Evolutionary conservation across 2,797 vertebrate genomes (phyloP).

Genomic region (Gambelia wislizenii): DNA sequence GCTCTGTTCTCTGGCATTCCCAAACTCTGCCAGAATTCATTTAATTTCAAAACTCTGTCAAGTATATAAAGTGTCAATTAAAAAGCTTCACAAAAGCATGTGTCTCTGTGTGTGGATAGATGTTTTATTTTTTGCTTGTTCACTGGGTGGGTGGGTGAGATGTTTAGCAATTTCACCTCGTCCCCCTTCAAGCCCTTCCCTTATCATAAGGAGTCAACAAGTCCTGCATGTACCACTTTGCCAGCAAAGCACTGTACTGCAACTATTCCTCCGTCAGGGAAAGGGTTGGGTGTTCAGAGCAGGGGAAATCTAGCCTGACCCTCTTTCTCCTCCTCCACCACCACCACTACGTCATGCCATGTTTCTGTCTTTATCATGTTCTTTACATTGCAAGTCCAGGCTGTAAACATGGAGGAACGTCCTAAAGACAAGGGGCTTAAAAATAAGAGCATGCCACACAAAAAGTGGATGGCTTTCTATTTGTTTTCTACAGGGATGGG

Average conservation of each 20-base stretch:
- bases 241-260: conserved; percentile 76
- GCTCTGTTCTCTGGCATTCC: conserved; percentile 75
- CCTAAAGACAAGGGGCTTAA: conserved; percentile 69
- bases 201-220: conserved; percentile 43
- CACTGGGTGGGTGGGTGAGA: background rate
- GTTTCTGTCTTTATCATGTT: conserved; percentile 71
- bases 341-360: conserved; percentile 42
- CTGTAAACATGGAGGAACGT: conserved; percentile 65
- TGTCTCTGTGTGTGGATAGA: conserved; percentile 57
- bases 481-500: conserved; percentile 53
- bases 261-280: conserved; percentile 56
- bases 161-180: background rate
- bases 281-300: conserved; percentile 62
- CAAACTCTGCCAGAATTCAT: conserved; percentile 77
- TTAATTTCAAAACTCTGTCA: conserved; percentile 67
- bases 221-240: conserved; percentile 66
- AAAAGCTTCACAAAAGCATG: conserved; percentile 67
- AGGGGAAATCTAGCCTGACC: conserved; percentile 49
- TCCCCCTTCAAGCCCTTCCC: conserved; percentile 7
- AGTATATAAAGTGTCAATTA: conserved; percentile 62
- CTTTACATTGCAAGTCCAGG: conserved; percentile 76
- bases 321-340: too few relatives aligned
- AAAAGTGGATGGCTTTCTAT: conserved; percentile 27
- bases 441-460: conserved; percentile 56
- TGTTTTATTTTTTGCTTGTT: conserved; percentile 46